phyloP scores from a whole-genome alignment of 2,113 vertebrate species.

The Clupea harengus region DNA sequence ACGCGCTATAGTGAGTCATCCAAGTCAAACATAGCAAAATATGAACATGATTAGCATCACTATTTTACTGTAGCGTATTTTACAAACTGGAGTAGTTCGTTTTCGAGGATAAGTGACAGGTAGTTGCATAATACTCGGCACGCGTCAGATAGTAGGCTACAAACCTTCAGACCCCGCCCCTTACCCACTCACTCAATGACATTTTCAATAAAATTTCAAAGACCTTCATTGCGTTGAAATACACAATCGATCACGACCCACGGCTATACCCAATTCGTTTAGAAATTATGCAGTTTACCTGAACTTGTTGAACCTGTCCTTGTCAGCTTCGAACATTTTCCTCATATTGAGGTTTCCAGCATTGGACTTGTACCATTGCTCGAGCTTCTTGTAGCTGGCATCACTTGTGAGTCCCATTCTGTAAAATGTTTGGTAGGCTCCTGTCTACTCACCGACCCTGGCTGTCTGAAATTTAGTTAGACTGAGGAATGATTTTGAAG shows the following conservation, averaged over 20 bases:
- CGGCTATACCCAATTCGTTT: not conserved
- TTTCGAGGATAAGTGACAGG: not conserved
- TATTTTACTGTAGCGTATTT: not conserved
- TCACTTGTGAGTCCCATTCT: slow-evolving; percentile 81
- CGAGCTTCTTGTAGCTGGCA: slow-evolving; percentile 80
- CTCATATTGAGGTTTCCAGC: slow-evolving; percentile 79
- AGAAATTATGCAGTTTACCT: slow-evolving; percentile 69
- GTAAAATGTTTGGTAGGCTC: slow-evolving; percentile 38
- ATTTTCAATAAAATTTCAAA: not conserved
- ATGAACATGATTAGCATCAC: not conserved
- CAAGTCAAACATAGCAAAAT: not conserved
- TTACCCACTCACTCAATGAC: not conserved
- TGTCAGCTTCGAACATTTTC: slow-evolving; percentile 81
- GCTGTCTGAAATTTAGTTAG: slow-evolving; percentile 48
- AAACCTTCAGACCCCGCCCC: slow-evolving; percentile 10
- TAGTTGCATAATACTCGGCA: slow-evolving; percentile 4
- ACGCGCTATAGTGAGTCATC: not conserved
- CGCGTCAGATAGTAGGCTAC: not conserved
- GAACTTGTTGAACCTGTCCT: slow-evolving; percentile 82
- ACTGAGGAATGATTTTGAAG: slow-evolving; percentile 54
- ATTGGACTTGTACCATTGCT: slow-evolving; percentile 80
- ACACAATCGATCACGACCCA: not conserved
- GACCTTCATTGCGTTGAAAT: not conserved
- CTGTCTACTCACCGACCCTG: slow-evolving; percentile 51
- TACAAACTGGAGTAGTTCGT: not conserved